Evolutionary conservation across 1,140 invertebrate genomes (phyloP).

Genomic region (Drosophila micromelanica): DNA sequence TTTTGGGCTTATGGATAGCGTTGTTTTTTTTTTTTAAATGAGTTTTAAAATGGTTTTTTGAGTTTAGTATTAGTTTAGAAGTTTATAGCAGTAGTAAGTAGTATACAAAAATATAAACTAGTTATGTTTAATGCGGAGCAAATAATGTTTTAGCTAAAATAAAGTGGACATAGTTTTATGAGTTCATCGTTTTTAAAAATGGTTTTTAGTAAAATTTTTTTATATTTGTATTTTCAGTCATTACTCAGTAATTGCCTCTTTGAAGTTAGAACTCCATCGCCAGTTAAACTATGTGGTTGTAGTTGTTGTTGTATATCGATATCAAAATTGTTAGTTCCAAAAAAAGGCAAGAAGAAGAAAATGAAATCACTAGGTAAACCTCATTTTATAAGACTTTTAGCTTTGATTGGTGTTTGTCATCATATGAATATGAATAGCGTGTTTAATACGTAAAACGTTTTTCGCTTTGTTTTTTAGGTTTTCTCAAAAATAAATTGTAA

Average conservation of each 20-base stretch:
- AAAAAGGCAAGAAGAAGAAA: conserved; percentile 81
- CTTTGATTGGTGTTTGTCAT: conserved; percentile 59
- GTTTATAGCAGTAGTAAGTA: conserved; percentile 77
- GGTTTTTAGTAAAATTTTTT: conserved; percentile 46
- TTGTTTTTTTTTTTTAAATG: too few relatives aligned
- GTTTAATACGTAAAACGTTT: conserved; percentile 35
- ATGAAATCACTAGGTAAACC: conserved; percentile 78
- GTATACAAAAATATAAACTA: conserved; percentile 82
- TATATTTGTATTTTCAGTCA: conserved; percentile 79
- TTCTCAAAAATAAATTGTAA: conserved; percentile 13
- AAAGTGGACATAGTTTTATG: conserved; percentile 66
- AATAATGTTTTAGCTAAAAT: conserved; percentile 81
- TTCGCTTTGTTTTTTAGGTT: conserved; percentile 4
- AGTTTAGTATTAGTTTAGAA: conserved; percentile 73
- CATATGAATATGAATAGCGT: conserved; percentile 41
- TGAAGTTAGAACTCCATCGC: conserved; percentile 97
- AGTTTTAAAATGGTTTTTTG: conserved; percentile 52
- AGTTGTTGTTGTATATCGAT: conserved; percentile 75
- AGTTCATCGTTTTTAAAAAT: conserved; percentile 50
- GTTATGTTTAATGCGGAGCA: conserved; percentile 77
- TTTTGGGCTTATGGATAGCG: conserved; percentile 50
- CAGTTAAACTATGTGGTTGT: conserved; percentile 91
- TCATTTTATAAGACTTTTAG: conserved; percentile 74
- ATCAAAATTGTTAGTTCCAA: conserved; percentile 76
- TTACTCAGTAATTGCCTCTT: conserved; percentile 94